These are phyloP conservation scores for Drosophila koepferae DNA, from an alignment of 2,888 invertebrate species.

Conservation along the genomic window DNA sequence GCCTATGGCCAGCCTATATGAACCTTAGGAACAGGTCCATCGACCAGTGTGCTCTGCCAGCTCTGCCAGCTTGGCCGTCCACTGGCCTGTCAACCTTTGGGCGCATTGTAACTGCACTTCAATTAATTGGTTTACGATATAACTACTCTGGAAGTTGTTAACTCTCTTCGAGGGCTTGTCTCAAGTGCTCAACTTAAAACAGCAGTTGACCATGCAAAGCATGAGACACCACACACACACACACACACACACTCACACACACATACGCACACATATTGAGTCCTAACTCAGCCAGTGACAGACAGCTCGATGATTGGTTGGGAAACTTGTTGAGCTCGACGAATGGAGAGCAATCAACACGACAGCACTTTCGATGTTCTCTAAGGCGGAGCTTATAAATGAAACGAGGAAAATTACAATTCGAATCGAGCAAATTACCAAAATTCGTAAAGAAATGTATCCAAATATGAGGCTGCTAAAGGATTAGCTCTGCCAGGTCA, in stretches of 20 bases:
- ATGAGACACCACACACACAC: constrained; percentile 10
- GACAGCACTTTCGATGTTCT: constrained; percentile 11
- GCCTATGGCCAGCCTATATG: constrained; percentile 27
- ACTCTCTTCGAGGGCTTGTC: constrained; percentile 36
- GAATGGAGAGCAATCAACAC: constrained; percentile 38
- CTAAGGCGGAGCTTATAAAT: constrained; percentile 41
- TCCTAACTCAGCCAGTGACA: neutral
- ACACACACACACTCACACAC: constrained; percentile 14
- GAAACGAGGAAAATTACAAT: neutral
- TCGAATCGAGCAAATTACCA: neutral
- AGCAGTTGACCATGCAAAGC: constrained; percentile 45
- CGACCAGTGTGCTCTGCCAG: neutral
- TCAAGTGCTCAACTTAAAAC: constrained; percentile 12
- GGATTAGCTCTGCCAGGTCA: neutral
- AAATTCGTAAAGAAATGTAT: neutral
- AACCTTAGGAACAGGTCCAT: constrained; percentile 30
- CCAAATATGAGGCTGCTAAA: neutral
- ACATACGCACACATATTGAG: constrained; percentile 13
- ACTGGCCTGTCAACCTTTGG: constrained; percentile 36
- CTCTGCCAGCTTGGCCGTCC: constrained; percentile 16
- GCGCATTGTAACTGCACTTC: constrained; percentile 49
- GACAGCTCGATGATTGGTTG: constrained; percentile 55
- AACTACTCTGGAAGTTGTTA: constrained; percentile 42
- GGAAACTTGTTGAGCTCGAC: constrained; percentile 37
- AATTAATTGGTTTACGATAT: constrained; percentile 54